A percentile compares a stretch with the other conserved stretches of the same genome.
These are phyloP conservation scores for Garrulus glandarius DNA, from an alignment of 2,797 vertebrate species.

Conservation along the genomic window DNA sequence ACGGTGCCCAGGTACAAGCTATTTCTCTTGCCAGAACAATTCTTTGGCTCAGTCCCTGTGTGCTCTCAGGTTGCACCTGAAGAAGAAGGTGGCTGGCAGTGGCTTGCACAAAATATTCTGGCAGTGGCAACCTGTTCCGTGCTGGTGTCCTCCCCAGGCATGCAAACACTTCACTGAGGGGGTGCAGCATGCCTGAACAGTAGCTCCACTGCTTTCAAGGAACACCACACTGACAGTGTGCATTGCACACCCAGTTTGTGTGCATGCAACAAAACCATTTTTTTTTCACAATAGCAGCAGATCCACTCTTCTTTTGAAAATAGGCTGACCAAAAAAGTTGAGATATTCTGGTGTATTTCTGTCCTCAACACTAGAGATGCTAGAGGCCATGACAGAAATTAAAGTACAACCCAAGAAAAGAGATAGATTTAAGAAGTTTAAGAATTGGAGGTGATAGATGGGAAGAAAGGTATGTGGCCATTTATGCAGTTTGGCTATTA, in stretches of 20 bases:
- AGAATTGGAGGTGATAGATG: not conserved
- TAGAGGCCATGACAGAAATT: not conserved
- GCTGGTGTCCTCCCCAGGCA: not conserved
- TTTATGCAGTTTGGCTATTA: not conserved
- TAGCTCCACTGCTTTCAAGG: not conserved
- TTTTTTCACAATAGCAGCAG: not conserved
- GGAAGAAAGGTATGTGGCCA: not conserved
- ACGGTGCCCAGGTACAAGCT: not conserved
- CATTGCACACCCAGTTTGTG: not conserved
- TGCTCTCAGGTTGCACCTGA: not conserved
- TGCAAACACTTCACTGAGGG: accelerated
- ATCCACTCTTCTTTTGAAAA: not conserved
- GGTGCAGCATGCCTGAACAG: not conserved
- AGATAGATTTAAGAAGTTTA: not conserved
- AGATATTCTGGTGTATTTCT: not conserved
- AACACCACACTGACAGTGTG: accelerated
- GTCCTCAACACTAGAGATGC: not conserved
- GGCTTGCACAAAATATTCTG: not conserved
- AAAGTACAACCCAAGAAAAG: not conserved
- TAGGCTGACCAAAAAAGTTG: not conserved
- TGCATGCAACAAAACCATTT: accelerated
- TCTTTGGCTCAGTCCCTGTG: not conserved
- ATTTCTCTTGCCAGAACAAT: not conserved
- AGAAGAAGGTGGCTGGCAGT: not conserved
- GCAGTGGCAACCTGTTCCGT: not conserved